Conservation (phyloP, 1,140 invertebrate genomes). For the Myzus persicae region DNA sequence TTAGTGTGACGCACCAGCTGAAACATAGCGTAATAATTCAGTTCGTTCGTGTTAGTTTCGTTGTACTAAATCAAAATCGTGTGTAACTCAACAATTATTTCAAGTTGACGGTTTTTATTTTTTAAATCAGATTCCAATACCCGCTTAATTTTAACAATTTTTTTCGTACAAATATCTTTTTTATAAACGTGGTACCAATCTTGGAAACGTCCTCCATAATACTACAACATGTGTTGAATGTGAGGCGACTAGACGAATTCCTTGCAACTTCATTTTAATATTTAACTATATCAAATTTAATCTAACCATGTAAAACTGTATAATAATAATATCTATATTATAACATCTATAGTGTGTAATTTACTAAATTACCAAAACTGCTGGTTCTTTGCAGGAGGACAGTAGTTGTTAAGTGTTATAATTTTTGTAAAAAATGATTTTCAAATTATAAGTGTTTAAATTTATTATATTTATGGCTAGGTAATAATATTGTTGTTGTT, state of each 20-base stretch:
- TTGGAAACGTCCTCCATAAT: neutral
- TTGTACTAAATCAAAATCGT: neutral
- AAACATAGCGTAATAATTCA: neutral
- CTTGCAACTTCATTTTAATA: neutral
- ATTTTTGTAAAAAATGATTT: constrained; percentile 24
- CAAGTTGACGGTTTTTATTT: neutral
- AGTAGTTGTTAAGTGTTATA: neutral
- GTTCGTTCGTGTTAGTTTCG: neutral
- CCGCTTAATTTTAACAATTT: neutral
- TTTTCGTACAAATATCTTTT: neutral
- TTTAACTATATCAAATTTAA: neutral
- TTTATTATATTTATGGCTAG: neutral
- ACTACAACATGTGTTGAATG: neutral
- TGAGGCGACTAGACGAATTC: neutral
- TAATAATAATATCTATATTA: neutral
- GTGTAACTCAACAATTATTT: neutral
- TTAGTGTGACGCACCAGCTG: neutral
- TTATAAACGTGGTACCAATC: neutral
- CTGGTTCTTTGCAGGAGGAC: neutral
- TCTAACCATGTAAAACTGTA: neutral
- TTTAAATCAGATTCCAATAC: too few species aligned
- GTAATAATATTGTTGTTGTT: constrained; percentile 38
- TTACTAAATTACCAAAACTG: neutral
- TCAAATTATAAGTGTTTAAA: neutral
- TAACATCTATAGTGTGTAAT: neutral